phyloP scores from a whole-genome alignment of 2,888 invertebrate genomes.

The Amphipyra tragopoginis region DNA sequence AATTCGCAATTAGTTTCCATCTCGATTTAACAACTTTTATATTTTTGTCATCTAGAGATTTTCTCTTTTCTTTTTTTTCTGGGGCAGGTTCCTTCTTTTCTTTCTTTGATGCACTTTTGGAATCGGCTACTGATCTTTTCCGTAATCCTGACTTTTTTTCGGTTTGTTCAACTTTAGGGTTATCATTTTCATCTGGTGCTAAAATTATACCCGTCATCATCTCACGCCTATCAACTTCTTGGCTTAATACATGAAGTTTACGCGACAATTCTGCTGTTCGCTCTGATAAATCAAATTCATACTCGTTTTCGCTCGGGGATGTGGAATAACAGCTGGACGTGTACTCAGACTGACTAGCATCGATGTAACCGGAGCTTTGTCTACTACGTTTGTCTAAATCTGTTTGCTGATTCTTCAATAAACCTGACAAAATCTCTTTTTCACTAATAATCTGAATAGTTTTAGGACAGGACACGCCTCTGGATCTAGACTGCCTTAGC shows the following conservation, averaged over 20 bases:
- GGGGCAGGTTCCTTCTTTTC: conserved; percentile 59
- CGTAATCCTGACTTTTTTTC: conserved; percentile 72
- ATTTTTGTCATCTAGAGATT: conserved; percentile 66
- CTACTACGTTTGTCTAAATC: conserved; percentile 77
- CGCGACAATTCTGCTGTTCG: conserved; percentile 83
- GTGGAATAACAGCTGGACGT: conserved; percentile 88
- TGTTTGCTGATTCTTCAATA: conserved; percentile 79
- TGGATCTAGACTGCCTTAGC: conserved; percentile 73
- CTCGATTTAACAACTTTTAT: conserved; percentile 73
- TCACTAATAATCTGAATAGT: conserved; percentile 87
- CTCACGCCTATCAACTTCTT: conserved; percentile 78
- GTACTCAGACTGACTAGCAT: conserved; percentile 88
- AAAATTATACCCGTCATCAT: conserved; percentile 70
- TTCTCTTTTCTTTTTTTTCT: conserved; percentile 66
- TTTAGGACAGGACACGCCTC: conserved; percentile 88
- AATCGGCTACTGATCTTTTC: conserved; percentile 73
- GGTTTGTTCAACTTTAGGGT: conserved; percentile 49
- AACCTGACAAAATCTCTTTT: conserved; percentile 87
- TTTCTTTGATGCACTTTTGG: conserved; percentile 64
- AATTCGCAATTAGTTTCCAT: conserved; percentile 85
- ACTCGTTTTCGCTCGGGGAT: conserved; percentile 88
- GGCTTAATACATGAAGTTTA: conserved; percentile 83
- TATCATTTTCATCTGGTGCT: conserved; percentile 64
- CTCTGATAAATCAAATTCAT: conserved; percentile 85
- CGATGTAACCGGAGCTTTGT: conserved; percentile 85